A percentile compares a stretch with the other conserved stretches of the same genome.
Conservation (phyloP, 2,888 invertebrate genomes). For the Aphodius granarius region DNA sequence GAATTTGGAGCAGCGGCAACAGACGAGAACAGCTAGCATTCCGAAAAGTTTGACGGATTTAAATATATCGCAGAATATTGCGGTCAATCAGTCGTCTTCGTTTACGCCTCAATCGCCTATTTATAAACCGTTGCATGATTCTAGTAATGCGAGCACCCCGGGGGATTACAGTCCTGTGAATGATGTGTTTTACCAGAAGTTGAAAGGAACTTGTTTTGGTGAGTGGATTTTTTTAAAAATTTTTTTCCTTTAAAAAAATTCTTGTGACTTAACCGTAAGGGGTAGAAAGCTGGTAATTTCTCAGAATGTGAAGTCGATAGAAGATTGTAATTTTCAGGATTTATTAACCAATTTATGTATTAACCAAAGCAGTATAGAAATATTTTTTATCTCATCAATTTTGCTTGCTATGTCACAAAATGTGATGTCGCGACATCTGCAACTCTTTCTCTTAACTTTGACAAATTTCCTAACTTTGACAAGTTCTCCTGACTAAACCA, state of each 20-base stretch:
- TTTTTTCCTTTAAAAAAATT: slow-evolving; percentile 21
- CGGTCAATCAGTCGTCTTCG: slow-evolving; percentile 38
- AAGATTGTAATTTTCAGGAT: too few relatives aligned
- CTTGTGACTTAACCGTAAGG: slow-evolving; percentile 3
- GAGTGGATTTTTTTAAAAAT: slow-evolving; percentile 4
- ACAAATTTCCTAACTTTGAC: too few relatives aligned
- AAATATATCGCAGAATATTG: slow-evolving; percentile 42
- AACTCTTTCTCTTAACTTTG: too few relatives aligned
- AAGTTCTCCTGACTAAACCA: too few relatives aligned
- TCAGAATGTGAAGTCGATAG: too few relatives aligned
- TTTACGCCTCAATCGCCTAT: slow-evolving; percentile 49
- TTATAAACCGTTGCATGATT: slow-evolving; percentile 46
- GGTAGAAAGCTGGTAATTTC: too few relatives aligned
- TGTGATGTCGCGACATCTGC: too few relatives aligned
- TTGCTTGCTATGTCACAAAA: neutral
- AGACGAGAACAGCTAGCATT: slow-evolving; percentile 28
- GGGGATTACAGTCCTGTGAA: slow-evolving; percentile 48
- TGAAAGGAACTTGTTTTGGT: slow-evolving; percentile 43
- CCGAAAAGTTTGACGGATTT: slow-evolving; percentile 49
- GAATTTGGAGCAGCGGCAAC: slow-evolving; percentile 41
- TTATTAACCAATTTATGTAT: neutral
- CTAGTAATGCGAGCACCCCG: slow-evolving; percentile 48
- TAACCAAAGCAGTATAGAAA: neutral
- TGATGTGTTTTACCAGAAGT: slow-evolving; percentile 57
- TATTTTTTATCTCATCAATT: neutral